Evolutionary conservation across 2,888 invertebrate genomes (phyloP), one percentile per base, ranked within the genome.

Genomic region (Xanthostigma xanthostigma): DNA sequence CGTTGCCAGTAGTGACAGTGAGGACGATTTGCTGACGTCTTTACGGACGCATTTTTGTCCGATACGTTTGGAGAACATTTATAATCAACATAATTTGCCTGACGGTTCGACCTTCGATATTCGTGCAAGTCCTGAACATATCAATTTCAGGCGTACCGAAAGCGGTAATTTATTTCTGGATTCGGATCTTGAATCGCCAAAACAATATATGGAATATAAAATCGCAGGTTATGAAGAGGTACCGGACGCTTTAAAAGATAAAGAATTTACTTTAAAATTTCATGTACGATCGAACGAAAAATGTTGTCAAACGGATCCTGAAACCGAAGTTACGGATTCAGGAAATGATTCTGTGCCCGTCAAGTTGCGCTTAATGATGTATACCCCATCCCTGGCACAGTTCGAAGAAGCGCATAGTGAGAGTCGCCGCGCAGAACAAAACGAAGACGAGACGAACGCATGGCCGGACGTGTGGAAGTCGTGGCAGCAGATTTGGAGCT

Each of bases 1-100:
- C 35, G 36, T 43, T 51, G 51, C 53, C 52, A 53, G 54, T 35
- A 58, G 57, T 12, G 57, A 70, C 54, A 67, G 69, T 58, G 73
- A 74, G 55, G 86, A 86, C 61, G 84, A 88, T 65, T 67, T 87
- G 55, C 71, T 87, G 52, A 83, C 82, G 13, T 84, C 89, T 8
- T 74, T 80, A 53, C 78, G 79, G 54, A 89, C 88, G 50, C 90
- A 91, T 68, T 90, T 91, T 70, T 78, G 81, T 55, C 89, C 90
- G 12, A 89, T 90, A 57, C 76, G 43, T 12, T 35, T 43, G 8
- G 46, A 39, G 14, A 13, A 14, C 50, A 65, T 66, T 46, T 74
- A 75, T 63, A 66, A 66, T 35, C 62, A 65, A 47, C 75, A 73
- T 61, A 76, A 39, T 33, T 35, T 46, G 27, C 48, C 73, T 35